These are phyloP conservation scores for Penaeus monodon DNA, from an alignment of 2,888 invertebrate species.

Conservation along the genomic window DNA sequence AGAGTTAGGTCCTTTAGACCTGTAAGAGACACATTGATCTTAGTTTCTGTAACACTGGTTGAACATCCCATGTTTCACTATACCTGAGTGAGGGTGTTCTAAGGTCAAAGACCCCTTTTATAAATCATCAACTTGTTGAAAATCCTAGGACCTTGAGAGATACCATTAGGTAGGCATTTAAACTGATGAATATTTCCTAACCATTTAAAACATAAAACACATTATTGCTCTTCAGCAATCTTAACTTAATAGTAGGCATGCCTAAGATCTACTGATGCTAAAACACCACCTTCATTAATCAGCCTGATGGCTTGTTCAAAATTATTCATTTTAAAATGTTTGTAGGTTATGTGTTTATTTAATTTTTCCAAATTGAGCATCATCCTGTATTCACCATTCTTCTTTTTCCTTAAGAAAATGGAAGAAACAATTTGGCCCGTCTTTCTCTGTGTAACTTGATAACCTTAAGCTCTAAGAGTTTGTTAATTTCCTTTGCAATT, in stretches of 20 bases:
- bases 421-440: neutral
- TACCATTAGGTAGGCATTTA: neutral
- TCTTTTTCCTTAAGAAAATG: neutral
- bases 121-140: constrained; percentile 3
- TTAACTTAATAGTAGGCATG: neutral
- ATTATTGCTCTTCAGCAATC: neutral
- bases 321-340: neutral
- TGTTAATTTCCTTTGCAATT: neutral
- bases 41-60: neutral
- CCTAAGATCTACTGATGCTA: too few relatives aligned
- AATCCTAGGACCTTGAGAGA: neutral
- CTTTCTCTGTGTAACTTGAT: neutral
- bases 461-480: neutral
- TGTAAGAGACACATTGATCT: neutral
- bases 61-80: neutral
- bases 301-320: neutral
- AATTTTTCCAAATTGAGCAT: neutral
- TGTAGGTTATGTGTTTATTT: neutral
- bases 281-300: neutral
- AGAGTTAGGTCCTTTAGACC: neutral
- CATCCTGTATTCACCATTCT: neutral
- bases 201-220: neutral
- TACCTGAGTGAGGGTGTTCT: neutral
- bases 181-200: neutral
- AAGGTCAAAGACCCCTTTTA: neutral